phyloP scores from a whole-genome alignment of 2,113 vertebrate species.

The Pyrgilauda ruficollis region DNA sequence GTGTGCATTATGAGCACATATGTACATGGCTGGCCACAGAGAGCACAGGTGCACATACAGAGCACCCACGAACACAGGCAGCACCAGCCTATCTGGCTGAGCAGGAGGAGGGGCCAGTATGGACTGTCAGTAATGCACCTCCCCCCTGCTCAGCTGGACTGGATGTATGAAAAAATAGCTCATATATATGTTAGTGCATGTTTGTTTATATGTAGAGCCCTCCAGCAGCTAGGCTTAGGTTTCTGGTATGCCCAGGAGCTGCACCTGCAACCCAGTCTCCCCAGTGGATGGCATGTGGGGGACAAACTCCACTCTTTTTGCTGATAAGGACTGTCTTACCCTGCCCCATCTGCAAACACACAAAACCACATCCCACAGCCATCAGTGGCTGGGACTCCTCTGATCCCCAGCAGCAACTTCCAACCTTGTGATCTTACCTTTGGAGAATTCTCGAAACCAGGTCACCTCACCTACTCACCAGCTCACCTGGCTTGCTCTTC shows the following conservation, averaged over 20 bases:
- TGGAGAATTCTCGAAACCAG: background rate
- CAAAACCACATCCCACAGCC: accelerated
- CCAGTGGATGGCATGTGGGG: background rate
- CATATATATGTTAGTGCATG: background rate
- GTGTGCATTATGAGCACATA: background rate
- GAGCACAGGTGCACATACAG: background rate
- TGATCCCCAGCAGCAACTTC: background rate
- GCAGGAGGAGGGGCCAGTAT: background rate
- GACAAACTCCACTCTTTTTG: background rate
- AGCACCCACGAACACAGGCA: background rate
- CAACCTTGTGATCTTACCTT: accelerated
- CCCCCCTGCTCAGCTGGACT: background rate
- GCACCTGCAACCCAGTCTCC: background rate
- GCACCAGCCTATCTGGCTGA: background rate
- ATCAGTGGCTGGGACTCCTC: background rate
- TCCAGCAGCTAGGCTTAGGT: background rate
- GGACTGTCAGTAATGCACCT: background rate
- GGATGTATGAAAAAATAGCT: background rate
- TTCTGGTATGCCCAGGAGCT: background rate
- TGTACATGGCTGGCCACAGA: background rate
- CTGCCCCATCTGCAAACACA: background rate
- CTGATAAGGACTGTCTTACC: background rate
- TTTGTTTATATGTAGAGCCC: background rate
- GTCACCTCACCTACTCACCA: background rate
- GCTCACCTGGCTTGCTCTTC: background rate